Conservation (phyloP, 2,888 invertebrate genomes). For the Prionchulus punctatus region DNA sequence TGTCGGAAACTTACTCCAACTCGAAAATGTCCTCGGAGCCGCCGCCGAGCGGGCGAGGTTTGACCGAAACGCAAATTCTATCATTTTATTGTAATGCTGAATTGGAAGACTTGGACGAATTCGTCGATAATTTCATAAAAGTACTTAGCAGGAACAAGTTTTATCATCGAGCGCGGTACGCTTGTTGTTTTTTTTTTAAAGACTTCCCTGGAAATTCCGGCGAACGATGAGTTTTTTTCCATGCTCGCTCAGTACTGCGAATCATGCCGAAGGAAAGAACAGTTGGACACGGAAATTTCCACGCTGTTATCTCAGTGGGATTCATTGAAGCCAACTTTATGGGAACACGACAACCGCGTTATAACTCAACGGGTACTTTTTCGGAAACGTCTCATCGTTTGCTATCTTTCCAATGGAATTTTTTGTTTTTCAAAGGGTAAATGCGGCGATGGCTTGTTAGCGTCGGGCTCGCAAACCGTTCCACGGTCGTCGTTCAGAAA, state of each 20-base stretch:
- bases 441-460: constrained; percentile 22
- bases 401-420: background rate
- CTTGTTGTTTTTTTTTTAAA: background rate
- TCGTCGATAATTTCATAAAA: constrained; percentile 22
- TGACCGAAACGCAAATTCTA: constrained; percentile 22
- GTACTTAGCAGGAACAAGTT: constrained; percentile 10
- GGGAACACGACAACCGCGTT: background rate
- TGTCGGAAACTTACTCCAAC: too few relatives aligned
- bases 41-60: too few relatives aligned
- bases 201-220: background rate
- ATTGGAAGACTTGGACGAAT: constrained; percentile 24
- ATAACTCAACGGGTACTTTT: background rate
- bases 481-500: constrained; percentile 16
- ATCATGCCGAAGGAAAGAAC: background rate
- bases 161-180: background rate
- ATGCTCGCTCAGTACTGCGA: background rate
- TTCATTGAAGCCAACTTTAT: background rate
- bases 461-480: constrained; percentile 18
- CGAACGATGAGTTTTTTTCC: constrained; percentile 3
- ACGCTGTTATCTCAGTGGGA: background rate
- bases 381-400: background rate
- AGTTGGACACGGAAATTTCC: background rate
- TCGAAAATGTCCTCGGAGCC: too few relatives aligned
- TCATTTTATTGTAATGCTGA: constrained; percentile 24
- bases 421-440: constrained; percentile 16